A percentile compares a stretch with the other conserved stretches of the same genome.
phyloP scores from a whole-genome alignment of 2,797 vertebrate species.

The Lemur catta region DNA sequence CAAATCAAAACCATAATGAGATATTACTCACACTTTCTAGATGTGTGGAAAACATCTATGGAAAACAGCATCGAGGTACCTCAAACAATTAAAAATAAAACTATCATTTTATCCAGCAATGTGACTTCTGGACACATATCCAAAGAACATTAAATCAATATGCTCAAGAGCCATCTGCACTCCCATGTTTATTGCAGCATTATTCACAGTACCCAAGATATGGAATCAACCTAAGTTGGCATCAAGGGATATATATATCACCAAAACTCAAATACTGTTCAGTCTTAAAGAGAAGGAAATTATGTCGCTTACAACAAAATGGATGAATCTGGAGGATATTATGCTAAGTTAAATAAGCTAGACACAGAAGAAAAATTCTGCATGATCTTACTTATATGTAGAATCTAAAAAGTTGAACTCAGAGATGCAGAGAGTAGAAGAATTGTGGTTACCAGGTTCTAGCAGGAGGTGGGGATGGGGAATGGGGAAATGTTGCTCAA shows the following conservation, averaged over 20 bases:
- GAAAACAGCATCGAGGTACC: neutral
- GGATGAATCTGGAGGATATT: neutral
- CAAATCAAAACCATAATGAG: neutral
- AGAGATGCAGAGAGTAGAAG: neutral
- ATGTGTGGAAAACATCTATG: neutral
- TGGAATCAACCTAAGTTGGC: neutral
- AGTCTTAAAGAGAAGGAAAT: neutral
- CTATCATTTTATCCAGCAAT: neutral
- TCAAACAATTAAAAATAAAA: neutral
- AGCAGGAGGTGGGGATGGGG: neutral
- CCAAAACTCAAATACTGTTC: neutral
- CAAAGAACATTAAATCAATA: neutral
- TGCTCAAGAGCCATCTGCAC: neutral
- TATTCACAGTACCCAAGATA: neutral
- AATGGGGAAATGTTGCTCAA: neutral
- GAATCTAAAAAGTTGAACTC: neutral
- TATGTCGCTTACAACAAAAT: neutral
- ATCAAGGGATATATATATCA: neutral
- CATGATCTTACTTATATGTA: neutral
- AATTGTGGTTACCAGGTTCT: neutral
- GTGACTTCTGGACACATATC: neutral
- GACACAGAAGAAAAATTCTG: neutral
- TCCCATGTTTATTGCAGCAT: neutral
- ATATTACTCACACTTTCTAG: neutral
- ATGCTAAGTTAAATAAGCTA: neutral